A percentile compares a stretch with the other conserved stretches of the same genome.
These are phyloP conservation scores for Aphaenogaster ashmeadi DNA, from an alignment of 1,140 invertebrate species.

Conservation along the genomic window DNA sequence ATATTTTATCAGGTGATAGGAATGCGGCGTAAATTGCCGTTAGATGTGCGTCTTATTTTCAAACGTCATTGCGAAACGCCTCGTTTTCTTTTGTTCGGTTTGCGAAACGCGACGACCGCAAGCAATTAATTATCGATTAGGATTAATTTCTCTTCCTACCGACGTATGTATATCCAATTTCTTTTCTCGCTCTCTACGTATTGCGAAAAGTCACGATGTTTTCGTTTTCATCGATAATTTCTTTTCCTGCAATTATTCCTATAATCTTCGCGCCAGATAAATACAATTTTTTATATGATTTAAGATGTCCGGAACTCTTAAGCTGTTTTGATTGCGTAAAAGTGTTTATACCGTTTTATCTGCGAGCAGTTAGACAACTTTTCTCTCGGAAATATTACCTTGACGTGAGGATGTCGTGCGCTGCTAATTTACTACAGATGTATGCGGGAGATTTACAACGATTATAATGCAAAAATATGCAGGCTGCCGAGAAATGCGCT, in stretches of 20 bases:
- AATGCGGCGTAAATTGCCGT: conserved; percentile 26
- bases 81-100: not conserved
- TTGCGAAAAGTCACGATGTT: not conserved
- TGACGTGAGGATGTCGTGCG: conserved; percentile 34
- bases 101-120: not conserved
- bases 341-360: not conserved
- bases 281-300: not conserved
- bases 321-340: conserved; percentile 1
- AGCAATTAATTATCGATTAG: conserved; percentile 24
- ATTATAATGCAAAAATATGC: conserved; percentile 43
- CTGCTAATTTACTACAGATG: not conserved
- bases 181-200: not conserved
- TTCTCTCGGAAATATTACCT: conserved; percentile 44
- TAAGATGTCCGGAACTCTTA: not conserved
- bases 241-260: not conserved
- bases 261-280: not conserved
- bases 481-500: conserved; percentile 9
- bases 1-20: conserved; percentile 23
- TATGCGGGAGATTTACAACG: conserved; percentile 18
- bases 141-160: not conserved
- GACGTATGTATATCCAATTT: not conserved
- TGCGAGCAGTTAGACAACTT: not conserved
- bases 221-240: not conserved
- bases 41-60: conserved; percentile 44
- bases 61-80: conserved; percentile 41